These are phyloP conservation scores for Gallinago solitaria DNA, from an alignment of 2,797 vertebrate species.

Conservation along the genomic window DNA sequence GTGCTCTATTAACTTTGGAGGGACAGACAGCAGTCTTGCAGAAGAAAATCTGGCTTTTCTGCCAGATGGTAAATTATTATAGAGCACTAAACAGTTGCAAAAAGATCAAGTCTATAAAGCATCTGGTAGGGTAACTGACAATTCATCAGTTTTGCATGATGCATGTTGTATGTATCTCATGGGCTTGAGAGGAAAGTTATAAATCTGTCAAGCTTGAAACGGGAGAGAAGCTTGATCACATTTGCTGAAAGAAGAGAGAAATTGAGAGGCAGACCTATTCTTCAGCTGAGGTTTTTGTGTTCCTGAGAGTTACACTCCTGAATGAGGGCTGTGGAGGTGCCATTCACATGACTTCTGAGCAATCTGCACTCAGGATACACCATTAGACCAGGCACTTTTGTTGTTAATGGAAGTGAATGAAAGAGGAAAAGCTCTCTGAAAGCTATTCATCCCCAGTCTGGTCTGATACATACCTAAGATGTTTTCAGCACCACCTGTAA, in stretches of 20 bases:
- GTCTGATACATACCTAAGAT: conserved; percentile 25
- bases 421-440: conserved; percentile 27
- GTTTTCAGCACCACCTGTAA: conserved; percentile 36
- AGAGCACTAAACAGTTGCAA: conserved; percentile 40
- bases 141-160: conserved; percentile 43
- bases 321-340: conserved; percentile 21
- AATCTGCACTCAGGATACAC: conserved; percentile 32
- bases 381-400: conserved; percentile 31
- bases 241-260: conserved; percentile 16
- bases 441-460: neutral
- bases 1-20: neutral
- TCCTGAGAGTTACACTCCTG: conserved; percentile 21
- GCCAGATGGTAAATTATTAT: conserved; percentile 50
- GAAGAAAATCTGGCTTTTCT: conserved; percentile 8
- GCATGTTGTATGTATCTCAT: conserved; percentile 19
- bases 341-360: conserved; percentile 23
- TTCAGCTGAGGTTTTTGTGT: conserved; percentile 34
- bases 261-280: conserved; percentile 1
- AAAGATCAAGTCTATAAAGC: conserved; percentile 62
- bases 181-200: conserved; percentile 23
- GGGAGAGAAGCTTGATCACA: conserved; percentile 23
- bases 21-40: neutral
- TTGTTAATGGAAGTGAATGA: conserved; percentile 47
- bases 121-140: conserved; percentile 34
- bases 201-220: conserved; percentile 40